These are phyloP conservation scores for Cordilura impudica DNA, from an alignment of 2,888 invertebrate species.

Conservation along the genomic window DNA sequence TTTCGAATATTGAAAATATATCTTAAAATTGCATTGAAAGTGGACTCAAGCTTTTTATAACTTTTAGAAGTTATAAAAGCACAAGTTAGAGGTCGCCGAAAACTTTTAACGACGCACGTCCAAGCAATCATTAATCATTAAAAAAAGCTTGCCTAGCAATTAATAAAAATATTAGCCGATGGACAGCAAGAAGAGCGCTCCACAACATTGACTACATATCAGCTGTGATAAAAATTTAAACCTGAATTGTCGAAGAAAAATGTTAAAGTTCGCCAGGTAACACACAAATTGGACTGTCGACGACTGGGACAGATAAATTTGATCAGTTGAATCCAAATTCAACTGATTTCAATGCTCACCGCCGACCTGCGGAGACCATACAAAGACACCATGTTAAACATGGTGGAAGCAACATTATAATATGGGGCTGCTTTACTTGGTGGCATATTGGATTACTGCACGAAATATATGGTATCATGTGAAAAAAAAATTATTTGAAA, in stretches of 20 bases:
- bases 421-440: too few species aligned
- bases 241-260: background rate
- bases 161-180: constrained; percentile 19
- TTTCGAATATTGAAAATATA: too few species aligned
- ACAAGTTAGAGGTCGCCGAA: background rate
- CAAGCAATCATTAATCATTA: background rate
- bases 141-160: background rate
- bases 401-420: background rate
- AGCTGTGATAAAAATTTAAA: background rate
- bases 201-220: constrained; percentile 4
- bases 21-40: too few species aligned
- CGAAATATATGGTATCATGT: background rate
- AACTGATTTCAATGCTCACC: background rate
- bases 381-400: too few species aligned
- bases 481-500: background rate
- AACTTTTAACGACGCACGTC: background rate
- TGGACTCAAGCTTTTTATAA: too few species aligned
- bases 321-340: background rate
- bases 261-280: background rate
- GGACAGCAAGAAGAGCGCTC: constrained; percentile 21
- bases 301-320: background rate
- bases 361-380: too few species aligned
- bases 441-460: too few species aligned
- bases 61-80: too few species aligned
- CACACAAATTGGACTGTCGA: background rate